A percentile compares a stretch with the other conserved stretches of the same genome.
phyloP scores from a whole-genome alignment of 2,888 invertebrate species.

The Drosophila multiciliata region DNA sequence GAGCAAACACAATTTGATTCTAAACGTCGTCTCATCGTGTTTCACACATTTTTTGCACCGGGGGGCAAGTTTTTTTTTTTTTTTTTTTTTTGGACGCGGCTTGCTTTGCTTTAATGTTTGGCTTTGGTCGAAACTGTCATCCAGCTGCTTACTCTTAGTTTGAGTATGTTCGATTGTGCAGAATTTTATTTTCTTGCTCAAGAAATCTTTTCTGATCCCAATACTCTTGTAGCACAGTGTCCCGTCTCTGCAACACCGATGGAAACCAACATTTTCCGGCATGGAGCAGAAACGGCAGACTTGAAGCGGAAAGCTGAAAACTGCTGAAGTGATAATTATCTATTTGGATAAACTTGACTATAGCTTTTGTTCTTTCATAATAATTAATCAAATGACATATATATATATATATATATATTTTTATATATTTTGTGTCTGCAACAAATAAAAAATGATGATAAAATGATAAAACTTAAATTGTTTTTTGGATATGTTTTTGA shows the following conservation, averaged over 20 bases:
- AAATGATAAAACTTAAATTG: slow-evolving; percentile 24
- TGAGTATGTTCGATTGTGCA: no score
- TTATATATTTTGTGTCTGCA: not conserved
- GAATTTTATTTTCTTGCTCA: no score
- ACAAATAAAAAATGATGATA: slow-evolving; percentile 25
- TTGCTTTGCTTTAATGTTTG: no score
- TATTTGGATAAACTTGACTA: no score
- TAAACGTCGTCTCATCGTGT: not conserved
- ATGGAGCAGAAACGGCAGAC: slow-evolving; percentile 7
- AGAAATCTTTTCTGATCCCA: no score
- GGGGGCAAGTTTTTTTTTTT: no score
- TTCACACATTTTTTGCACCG: slow-evolving; percentile 9
- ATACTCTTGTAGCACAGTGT: no score
- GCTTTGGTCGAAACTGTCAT: no score
- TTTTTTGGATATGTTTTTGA: slow-evolving; percentile 5
- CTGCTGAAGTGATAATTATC: slow-evolving; percentile 62
- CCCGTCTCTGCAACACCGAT: not conserved
- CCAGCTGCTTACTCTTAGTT: no score
- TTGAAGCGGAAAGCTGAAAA: not conserved
- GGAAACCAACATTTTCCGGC: slow-evolving; percentile 56
- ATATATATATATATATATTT: not conserved
- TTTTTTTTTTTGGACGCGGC: no score
- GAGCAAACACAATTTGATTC: no score
- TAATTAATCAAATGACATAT: slow-evolving; percentile 49
- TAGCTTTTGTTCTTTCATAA: slow-evolving; percentile 9